Conservation (phyloP, 2,113 vertebrate genomes). For the Elachura formosa region DNA sequence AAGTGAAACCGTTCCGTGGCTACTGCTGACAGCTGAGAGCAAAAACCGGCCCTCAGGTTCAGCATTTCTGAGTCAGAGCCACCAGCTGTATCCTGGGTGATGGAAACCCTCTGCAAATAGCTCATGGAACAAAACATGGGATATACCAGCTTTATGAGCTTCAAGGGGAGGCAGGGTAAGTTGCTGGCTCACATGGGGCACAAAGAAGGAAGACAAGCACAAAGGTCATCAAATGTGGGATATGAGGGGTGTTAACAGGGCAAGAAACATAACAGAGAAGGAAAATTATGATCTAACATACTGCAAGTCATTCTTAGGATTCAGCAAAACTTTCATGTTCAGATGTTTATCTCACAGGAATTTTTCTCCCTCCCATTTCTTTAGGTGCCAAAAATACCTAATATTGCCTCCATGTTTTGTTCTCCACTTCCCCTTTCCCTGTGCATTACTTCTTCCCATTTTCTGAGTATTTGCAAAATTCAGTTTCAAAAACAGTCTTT, state of each 20-base stretch:
- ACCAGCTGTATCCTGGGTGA: background rate
- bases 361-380: background rate
- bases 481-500: background rate
- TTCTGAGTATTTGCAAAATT: background rate
- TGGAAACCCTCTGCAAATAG: background rate
- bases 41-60: fast-evolving
- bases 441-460: background rate
- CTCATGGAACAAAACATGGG: fast-evolving
- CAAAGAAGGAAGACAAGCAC: background rate
- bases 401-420: background rate
- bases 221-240: background rate
- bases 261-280: background rate
- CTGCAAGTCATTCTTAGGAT: background rate
- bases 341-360: background rate
- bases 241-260: background rate
- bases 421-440: background rate
- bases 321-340: background rate
- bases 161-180: background rate
- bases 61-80: background rate
- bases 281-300: background rate
- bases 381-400: background rate
- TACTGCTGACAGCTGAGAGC: background rate
- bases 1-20: background rate
- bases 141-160: background rate
- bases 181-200: background rate